phyloP scores from a whole-genome alignment of 2,113 vertebrate species.

The Coracopsis vasa region DNA sequence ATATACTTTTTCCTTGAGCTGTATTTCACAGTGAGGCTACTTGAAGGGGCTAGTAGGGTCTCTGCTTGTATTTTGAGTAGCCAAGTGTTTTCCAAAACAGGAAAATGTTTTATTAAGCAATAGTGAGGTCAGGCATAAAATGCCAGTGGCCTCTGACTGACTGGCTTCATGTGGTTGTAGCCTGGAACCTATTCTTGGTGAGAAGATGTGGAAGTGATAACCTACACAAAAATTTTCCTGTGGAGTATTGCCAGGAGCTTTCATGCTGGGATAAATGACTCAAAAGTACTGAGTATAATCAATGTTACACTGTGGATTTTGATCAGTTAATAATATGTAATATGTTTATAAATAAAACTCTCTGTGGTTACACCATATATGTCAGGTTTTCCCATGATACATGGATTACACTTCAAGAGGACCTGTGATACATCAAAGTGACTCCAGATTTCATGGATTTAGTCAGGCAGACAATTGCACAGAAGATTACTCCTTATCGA shows the following conservation, averaged over 20 bases:
- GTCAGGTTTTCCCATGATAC: background rate
- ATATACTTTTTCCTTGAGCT: background rate
- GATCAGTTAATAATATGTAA: background rate
- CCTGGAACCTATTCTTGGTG: background rate
- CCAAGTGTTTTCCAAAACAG: slow-evolving; percentile 18
- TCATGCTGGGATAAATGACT: background rate
- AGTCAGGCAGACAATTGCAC: background rate
- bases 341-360: background rate
- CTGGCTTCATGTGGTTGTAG: background rate
- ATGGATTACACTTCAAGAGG: background rate
- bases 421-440: background rate
- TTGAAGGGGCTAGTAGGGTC: background rate
- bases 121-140: background rate
- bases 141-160: background rate
- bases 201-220: background rate
- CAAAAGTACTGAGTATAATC: background rate
- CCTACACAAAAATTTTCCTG: background rate
- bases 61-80: background rate
- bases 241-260: background rate
- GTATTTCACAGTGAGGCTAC: background rate
- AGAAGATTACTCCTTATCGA: background rate
- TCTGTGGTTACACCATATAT: background rate
- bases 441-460: background rate
- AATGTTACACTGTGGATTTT: background rate
- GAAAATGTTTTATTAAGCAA: slow-evolving; percentile 14